Percentiles rank a stretch among this genome's conserved stretches.
Conservation (phyloP, 2,888 invertebrate species). For the Stenchaetothrips biformis region DNA sequence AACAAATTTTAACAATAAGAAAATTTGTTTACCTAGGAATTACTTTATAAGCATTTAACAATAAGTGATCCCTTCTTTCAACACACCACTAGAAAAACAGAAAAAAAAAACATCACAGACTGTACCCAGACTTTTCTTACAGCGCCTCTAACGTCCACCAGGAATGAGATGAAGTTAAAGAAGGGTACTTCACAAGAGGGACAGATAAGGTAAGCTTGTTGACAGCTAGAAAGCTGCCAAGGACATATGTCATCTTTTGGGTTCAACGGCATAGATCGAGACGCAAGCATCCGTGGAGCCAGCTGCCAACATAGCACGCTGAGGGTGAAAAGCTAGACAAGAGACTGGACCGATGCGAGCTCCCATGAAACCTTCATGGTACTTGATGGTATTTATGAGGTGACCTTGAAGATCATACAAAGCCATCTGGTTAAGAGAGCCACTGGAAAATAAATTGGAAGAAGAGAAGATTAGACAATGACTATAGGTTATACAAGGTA, state of each 20-base stretch:
- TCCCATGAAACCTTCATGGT: constrained; percentile 86
- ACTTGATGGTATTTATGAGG: constrained; percentile 71
- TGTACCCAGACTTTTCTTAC: constrained; percentile 30
- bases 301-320: constrained; percentile 76
- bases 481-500: background rate
- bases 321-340: constrained; percentile 85
- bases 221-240: constrained; percentile 26
- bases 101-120: constrained; percentile 11
- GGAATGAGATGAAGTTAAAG: background rate
- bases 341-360: constrained; percentile 81
- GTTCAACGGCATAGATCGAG: constrained; percentile 70
- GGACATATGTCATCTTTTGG: constrained; percentile 58
- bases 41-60: background rate
- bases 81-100: background rate
- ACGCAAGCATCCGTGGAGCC: constrained; percentile 82
- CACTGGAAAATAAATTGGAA: constrained; percentile 51
- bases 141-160: constrained; percentile 28
- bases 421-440: constrained; percentile 65
- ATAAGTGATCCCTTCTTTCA: background rate
- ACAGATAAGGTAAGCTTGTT: background rate
- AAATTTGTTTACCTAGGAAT: background rate
- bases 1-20: constrained; percentile 20
- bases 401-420: constrained; percentile 50
- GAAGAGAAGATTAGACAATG: constrained; percentile 29
- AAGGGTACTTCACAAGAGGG: background rate